Evolutionary conservation across 2,888 invertebrate species (phyloP).

Genomic region (Drymonia ruficornis): DNA sequence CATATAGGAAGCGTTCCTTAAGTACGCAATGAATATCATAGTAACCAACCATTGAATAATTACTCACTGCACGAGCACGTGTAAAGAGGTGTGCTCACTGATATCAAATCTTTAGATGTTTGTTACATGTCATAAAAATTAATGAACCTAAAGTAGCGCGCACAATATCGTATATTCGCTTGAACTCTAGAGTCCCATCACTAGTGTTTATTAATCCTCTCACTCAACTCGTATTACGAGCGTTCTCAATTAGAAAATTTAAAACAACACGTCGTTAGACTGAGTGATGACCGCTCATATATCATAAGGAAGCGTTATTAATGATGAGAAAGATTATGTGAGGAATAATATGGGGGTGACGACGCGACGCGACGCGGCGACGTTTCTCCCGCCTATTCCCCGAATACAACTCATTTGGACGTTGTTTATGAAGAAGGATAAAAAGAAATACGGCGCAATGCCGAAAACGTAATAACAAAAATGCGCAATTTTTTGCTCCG

Average conservation of each 20-base stretch:
- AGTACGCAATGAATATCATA: no score
- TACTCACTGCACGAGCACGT: no score
- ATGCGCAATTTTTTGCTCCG: conserved; percentile 23
- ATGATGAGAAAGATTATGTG: conserved; percentile 50
- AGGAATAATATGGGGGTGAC: conserved; percentile 43
- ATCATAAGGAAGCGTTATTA: conserved; percentile 47
- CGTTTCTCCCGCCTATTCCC: conserved; percentile 14
- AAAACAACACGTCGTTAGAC: conserved; percentile 52
- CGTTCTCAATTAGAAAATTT: conserved; percentile 34
- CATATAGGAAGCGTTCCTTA: no score
- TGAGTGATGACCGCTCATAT: conserved; percentile 42
- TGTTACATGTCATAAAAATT: not conserved
- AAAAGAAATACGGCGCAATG: conserved; percentile 42
- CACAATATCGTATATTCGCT: not conserved
- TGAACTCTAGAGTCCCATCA: not conserved
- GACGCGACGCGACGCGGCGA: conserved; percentile 35
- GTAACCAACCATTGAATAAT: no score
- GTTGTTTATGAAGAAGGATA: conserved; percentile 50
- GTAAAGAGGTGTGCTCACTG: no score
- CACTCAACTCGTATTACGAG: conserved; percentile 23
- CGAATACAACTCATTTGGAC: conserved; percentile 46
- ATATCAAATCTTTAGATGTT: no score
- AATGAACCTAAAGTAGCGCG: not conserved
- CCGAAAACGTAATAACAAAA: conserved; percentile 42
- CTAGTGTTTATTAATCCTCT: not conserved